Evolutionary conservation across 2,888 invertebrate species (phyloP).

Genomic region (Phanerotoma sp.): DNA sequence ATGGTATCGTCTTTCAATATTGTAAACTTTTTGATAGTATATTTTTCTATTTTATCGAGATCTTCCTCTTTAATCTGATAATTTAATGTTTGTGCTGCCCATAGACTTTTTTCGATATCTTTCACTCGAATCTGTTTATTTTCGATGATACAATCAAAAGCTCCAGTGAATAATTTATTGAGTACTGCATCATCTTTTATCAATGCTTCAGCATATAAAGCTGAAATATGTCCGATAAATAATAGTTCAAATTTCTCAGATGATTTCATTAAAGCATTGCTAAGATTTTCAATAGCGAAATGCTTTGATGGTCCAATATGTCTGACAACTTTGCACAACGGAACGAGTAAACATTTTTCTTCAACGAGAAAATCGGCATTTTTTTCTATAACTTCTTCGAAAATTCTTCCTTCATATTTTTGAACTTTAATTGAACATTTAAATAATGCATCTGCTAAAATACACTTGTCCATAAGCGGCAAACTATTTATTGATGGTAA

Average conservation of each 20-base stretch:
- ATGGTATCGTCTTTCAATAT: too few species aligned
- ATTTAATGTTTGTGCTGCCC: slow-evolving; percentile 54
- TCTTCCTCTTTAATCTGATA: slow-evolving; percentile 36
- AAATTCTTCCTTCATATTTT: slow-evolving; percentile 5
- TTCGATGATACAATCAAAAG: slow-evolving; percentile 18
- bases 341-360: slow-evolving; percentile 54
- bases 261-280: slow-evolving; percentile 52
- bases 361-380: slow-evolving; percentile 49
- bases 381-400: slow-evolving; percentile 44
- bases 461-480: slow-evolving; percentile 29
- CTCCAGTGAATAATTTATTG: slow-evolving; percentile 44
- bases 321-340: slow-evolving; percentile 56
- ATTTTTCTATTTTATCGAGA: slow-evolving; percentile 34
- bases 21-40: slow-evolving; percentile 15
- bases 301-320: slow-evolving; percentile 53
- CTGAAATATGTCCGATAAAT: slow-evolving; percentile 55
- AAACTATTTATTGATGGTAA: slow-evolving; percentile 30
- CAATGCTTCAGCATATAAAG: slow-evolving; percentile 54
- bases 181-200: slow-evolving; percentile 51
- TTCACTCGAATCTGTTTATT: slow-evolving; percentile 47
- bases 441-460: slow-evolving; percentile 29
- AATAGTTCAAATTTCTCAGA: slow-evolving; percentile 50
- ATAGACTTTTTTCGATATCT: slow-evolving; percentile 58
- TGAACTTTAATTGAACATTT: slow-evolving; percentile 27
- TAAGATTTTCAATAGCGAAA: slow-evolving; percentile 51